A percentile compares a stretch with the other conserved stretches of the same genome.
Evolutionary conservation across 2,797 vertebrate species (phyloP).

Genomic region (Heteromormyrus szaboi): DNA sequence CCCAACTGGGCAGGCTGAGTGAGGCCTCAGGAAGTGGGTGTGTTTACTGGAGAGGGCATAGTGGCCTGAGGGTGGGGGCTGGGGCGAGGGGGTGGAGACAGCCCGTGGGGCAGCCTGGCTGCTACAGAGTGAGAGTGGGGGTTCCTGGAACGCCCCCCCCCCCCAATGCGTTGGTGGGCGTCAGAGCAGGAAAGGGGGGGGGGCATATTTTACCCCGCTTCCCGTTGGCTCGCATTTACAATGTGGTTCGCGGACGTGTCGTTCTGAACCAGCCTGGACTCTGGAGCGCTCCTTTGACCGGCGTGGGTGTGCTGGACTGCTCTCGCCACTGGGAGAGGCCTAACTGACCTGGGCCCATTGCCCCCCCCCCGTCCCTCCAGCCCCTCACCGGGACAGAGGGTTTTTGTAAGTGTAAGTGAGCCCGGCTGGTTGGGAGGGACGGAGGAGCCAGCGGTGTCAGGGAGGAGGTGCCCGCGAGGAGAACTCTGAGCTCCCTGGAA

Average conservation of each 20-base stretch:
- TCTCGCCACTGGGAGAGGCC: neutral
- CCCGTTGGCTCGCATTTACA: neutral
- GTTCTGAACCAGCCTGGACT: neutral
- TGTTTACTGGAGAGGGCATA: constrained; percentile 58
- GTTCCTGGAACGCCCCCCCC: neutral
- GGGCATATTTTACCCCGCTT: neutral
- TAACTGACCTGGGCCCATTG: neutral
- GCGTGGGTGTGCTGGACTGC: neutral
- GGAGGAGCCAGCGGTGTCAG: neutral
- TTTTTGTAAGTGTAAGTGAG: neutral
- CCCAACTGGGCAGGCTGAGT: constrained; percentile 42
- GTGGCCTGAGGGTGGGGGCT: constrained; percentile 51
- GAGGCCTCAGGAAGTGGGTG: constrained; percentile 88
- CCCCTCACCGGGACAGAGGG: neutral
- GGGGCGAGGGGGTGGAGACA: constrained; percentile 20
- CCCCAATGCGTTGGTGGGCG: neutral
- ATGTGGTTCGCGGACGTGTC: neutral
- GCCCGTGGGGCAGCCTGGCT: constrained; percentile 45
- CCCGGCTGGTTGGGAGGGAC: neutral
- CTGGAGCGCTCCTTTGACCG: neutral
- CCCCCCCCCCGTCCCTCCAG: neutral
- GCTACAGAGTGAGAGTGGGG: constrained; percentile 35
- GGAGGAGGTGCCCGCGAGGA: neutral
- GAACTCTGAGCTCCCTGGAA: neutral
- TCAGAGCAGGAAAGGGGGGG: neutral